Conservation (phyloP, 2,888 invertebrate species). For the Cerceris rybyensis region DNA sequence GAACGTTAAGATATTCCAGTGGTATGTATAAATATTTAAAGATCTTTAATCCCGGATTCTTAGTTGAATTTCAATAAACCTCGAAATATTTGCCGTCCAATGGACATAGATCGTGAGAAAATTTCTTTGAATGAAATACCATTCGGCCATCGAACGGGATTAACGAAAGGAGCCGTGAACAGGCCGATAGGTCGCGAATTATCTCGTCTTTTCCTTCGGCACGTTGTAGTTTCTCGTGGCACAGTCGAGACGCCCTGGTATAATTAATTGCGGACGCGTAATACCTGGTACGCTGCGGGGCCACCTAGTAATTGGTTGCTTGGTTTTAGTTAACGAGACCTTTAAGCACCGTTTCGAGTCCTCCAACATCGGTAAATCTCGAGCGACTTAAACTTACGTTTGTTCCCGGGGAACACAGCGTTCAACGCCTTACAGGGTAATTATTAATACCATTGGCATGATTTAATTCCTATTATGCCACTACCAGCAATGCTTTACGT, state of each 20-base stretch:
- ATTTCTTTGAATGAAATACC: too few relatives aligned
- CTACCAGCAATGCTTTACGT: conserved; percentile 37
- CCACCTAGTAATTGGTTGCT: conserved; percentile 65
- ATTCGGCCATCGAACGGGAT: too few relatives aligned
- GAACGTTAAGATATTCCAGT: too few relatives aligned
- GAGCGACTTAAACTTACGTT: conserved; percentile 22
- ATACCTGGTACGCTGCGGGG: conserved; percentile 56
- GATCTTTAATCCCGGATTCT: too few relatives aligned
- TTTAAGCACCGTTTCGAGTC: conserved; percentile 57
- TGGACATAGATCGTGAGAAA: too few relatives aligned
- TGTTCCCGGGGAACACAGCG: conserved; percentile 27
- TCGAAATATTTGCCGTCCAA: too few relatives aligned
- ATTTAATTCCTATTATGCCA: conserved; percentile 60
- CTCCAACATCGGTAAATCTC: conserved; percentile 57
- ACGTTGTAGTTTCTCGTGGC: conserved; percentile 11
- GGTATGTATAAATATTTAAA: too few relatives aligned
- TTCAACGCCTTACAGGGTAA: conserved; percentile 43
- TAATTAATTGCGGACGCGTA: conserved; percentile 67
- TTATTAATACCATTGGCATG: conserved; percentile 56
- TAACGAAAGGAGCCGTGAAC: too few relatives aligned
- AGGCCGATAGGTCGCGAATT: conserved; percentile 20
- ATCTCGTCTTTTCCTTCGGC: conserved; percentile 27
- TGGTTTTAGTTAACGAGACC: conserved; percentile 67
- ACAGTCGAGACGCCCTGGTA: conserved; percentile 36
- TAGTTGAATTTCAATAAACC: too few relatives aligned